Evolutionary conservation across 2,888 invertebrate species (phyloP).

Genomic region (Lasioglossum leucozonium): DNA sequence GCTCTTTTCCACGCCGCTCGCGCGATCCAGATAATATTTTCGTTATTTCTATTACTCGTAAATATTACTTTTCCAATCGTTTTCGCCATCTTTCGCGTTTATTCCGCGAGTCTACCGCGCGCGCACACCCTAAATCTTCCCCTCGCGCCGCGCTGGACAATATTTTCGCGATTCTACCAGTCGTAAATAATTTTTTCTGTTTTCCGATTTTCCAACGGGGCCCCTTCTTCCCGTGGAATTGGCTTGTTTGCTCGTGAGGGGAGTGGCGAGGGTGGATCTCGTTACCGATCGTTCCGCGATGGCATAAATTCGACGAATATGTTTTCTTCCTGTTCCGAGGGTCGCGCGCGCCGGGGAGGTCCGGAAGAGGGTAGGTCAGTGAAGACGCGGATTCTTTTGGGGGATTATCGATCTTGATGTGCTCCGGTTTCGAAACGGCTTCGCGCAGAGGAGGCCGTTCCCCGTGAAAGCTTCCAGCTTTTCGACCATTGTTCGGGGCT

Average conservation of each 20-base stretch:
- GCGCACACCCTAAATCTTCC: conserved; percentile 21
- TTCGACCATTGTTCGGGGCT: background rate
- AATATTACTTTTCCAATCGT: background rate
- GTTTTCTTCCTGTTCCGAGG: conserved; percentile 10
- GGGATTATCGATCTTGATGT: conserved; percentile 57
- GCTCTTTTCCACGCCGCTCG: conserved; percentile 1
- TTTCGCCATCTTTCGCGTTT: background rate
- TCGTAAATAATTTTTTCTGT: background rate
- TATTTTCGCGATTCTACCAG: background rate
- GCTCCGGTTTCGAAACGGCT: conserved; percentile 28
- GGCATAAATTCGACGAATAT: conserved; percentile 38
- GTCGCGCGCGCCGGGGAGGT: background rate
- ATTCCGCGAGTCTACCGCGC: background rate
- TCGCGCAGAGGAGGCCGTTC: conserved; percentile 24
- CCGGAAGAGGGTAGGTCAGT: conserved; percentile 49
- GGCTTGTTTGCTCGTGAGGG: conserved; percentile 21
- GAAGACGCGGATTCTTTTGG: conserved; percentile 48
- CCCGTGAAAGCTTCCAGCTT: conserved; percentile 15
- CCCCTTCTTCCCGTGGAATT: background rate
- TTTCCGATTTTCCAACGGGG: background rate
- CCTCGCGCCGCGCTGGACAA: background rate
- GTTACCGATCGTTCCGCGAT: background rate
- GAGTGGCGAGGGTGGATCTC: background rate
- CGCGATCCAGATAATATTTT: background rate
- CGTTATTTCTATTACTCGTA: background rate